Evolutionary conservation across 2,113 vertebrate species (phyloP).

Genomic region (Malurus melanocephalus): DNA sequence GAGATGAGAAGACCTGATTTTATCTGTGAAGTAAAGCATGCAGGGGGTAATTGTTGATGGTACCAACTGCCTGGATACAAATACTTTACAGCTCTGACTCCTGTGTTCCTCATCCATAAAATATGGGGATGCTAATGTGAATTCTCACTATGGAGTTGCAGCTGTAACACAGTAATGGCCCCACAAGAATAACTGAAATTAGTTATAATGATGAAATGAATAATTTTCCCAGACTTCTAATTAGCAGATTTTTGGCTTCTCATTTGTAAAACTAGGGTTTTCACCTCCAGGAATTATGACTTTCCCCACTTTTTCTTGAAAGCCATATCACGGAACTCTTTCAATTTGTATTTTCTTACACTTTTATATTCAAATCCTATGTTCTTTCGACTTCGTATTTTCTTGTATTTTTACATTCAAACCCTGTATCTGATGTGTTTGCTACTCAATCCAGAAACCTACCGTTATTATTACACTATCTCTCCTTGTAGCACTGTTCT

Average conservation of each 20-base stretch:
- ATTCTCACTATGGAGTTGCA: background rate
- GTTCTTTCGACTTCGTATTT: background rate
- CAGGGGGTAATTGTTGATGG: background rate
- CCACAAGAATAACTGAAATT: background rate
- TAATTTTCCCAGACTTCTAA: background rate
- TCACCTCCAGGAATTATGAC: background rate
- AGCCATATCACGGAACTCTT: background rate
- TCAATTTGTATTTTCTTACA: background rate
- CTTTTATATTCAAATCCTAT: background rate
- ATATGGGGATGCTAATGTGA: background rate
- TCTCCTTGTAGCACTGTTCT: background rate
- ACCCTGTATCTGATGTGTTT: background rate
- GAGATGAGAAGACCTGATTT: background rate
- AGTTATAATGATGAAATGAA: background rate
- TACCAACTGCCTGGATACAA: background rate
- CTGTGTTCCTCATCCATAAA: background rate
- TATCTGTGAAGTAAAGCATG: background rate
- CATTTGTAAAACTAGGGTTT: background rate
- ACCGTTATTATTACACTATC: background rate
- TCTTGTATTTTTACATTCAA: background rate
- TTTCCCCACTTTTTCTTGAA: background rate
- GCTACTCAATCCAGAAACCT: background rate
- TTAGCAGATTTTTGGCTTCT: background rate
- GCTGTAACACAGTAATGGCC: background rate
- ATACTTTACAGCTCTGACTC: background rate